These are phyloP conservation scores for Drosophila falleni DNA, from an alignment of 2,888 invertebrate species.

Conservation along the genomic window DNA sequence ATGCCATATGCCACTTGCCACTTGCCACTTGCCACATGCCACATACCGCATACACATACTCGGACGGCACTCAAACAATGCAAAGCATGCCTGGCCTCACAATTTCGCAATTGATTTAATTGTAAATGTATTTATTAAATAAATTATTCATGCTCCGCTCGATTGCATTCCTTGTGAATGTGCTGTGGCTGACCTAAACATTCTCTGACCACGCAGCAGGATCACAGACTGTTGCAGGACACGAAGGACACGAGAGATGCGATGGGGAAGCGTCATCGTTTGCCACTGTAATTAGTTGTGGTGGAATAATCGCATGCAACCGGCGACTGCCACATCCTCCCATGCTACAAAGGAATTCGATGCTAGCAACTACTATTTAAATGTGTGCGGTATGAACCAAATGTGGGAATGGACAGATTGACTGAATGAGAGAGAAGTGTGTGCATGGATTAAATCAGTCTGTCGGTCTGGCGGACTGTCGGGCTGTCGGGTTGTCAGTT, in stretches of 20 bases:
- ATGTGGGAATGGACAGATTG: conserved; percentile 3
- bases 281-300: conserved; percentile 80
- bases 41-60: conserved; percentile 19
- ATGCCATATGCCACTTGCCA: conserved; percentile 10
- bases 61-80: conserved; percentile 15
- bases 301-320: conserved; percentile 76
- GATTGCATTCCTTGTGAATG: conserved; percentile 70
- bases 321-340: conserved; percentile 48
- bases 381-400: conserved; percentile 37
- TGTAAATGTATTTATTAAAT: conserved; percentile 80
- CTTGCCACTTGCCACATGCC: conserved; percentile 12
- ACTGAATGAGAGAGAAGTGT: conserved; percentile 14
- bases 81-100: conserved; percentile 27
- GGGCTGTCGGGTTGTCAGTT: background rate
- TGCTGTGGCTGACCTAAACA: conserved; percentile 78
- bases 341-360: conserved; percentile 45
- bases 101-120: conserved; percentile 77
- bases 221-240: background rate
- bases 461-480: conserved; percentile 1
- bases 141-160: conserved; percentile 74
- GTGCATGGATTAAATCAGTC: conserved; percentile 12
- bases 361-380: conserved; percentile 52
- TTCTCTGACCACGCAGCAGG: conserved; percentile 51
- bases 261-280: conserved; percentile 39
- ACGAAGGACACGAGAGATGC: too few species aligned